Evolutionary conservation across 1,140 invertebrate species (phyloP).

Genomic region (Hestina assimilis): DNA sequence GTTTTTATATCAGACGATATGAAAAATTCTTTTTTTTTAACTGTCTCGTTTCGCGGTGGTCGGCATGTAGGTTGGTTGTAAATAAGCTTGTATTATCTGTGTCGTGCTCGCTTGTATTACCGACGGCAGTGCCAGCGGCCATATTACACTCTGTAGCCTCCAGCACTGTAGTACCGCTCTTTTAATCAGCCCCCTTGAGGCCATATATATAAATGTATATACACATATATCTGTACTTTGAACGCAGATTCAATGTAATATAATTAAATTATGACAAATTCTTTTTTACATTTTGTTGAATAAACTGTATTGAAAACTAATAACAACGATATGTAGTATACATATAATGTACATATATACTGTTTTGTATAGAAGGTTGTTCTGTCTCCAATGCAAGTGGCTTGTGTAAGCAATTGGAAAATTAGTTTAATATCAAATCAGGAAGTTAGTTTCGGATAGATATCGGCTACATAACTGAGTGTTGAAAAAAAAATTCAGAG

Average conservation of each 20-base stretch:
- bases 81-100: slow-evolving; percentile 49
- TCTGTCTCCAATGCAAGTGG: too few species aligned
- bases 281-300: too few species aligned
- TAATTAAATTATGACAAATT: slow-evolving; percentile 6
- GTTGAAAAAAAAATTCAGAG: too few species aligned
- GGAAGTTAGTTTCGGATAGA: too few species aligned
- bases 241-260: not conserved
- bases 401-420: too few species aligned
- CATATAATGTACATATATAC: too few species aligned
- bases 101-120: slow-evolving; percentile 5
- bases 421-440: too few species aligned
- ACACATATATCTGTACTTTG: slow-evolving; percentile 11
- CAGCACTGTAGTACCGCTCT: slow-evolving; percentile 22
- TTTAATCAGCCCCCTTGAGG: slow-evolving; percentile 46
- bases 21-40: not conserved
- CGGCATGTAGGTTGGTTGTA: slow-evolving; percentile 34
- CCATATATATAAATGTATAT: slow-evolving; percentile 40
- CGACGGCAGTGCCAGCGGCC: slow-evolving; percentile 11
- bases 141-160: slow-evolving; percentile 15
- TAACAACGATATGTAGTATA: too few species aligned
- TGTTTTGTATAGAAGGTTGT: too few species aligned
- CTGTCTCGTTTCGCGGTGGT: not conserved
- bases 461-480: too few species aligned
- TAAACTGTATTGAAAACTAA: too few species aligned
- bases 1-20: not conserved